Evolutionary conservation across 1,140 invertebrate genomes (phyloP).

Genomic region (Sminthurinus signatus): DNA sequence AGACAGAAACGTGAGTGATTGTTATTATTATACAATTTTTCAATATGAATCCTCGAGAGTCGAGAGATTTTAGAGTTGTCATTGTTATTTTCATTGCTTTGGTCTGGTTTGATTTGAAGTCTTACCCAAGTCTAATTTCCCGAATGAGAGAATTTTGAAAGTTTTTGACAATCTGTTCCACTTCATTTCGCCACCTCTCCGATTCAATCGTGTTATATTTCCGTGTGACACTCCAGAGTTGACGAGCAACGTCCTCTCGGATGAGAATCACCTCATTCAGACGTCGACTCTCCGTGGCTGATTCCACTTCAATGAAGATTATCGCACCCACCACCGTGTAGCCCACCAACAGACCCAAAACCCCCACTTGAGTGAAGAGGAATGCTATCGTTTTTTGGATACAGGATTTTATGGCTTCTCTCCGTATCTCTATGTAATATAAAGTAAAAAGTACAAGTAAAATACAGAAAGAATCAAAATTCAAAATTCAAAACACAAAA

Average conservation of each 20-base stretch:
- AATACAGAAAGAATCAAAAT: too few relatives aligned
- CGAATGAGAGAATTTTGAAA: conserved; percentile 50
- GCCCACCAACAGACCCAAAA: conserved; percentile 53
- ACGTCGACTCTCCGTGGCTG: conserved; percentile 45
- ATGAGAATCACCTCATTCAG: conserved; percentile 43
- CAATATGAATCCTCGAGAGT: too few relatives aligned
- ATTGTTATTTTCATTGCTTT: too few relatives aligned
- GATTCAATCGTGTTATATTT: conserved; percentile 50
- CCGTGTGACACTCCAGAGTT: conserved; percentile 50
- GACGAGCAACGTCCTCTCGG: conserved; percentile 36
- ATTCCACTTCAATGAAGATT: conserved; percentile 54
- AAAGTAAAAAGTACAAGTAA: too few relatives aligned
- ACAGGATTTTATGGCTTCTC: conserved; percentile 42
- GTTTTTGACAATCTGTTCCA: conserved; percentile 46
- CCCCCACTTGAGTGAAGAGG: conserved; percentile 54
- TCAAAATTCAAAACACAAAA: too few relatives aligned
- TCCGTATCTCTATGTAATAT: background rate
- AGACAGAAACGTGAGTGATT: too few relatives aligned
- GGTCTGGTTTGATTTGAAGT: too few relatives aligned
- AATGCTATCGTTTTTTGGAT: conserved; percentile 51
- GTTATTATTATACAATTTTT: too few relatives aligned
- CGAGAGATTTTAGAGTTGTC: too few relatives aligned
- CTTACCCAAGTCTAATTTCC: conserved; percentile 47
- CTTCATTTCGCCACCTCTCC: conserved; percentile 49
- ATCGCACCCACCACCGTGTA: conserved; percentile 59